Evolutionary conservation across 2,113 vertebrate species (phyloP), one percentile per base, ranked within the genome.

Genomic region (Psittacula cyanocephala): DNA sequence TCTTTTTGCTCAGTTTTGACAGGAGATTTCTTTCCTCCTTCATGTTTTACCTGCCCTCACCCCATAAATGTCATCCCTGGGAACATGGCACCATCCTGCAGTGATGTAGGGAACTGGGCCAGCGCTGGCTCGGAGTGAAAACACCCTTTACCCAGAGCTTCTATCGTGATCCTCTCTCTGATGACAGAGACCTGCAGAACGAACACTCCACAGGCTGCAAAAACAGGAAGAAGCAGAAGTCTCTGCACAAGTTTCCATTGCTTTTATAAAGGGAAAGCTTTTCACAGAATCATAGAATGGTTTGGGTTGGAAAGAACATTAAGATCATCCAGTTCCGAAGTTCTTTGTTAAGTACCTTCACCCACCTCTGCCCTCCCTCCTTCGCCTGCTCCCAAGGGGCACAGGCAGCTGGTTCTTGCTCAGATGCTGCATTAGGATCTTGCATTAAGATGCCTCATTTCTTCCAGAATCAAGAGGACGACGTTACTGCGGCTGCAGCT

Each of bases 391-490:
- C 17, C 35, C 71, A 3, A 18, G 25, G 31, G 59, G 33, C 62
- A 68, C 28, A 27, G 39, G 8, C 24, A 46, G 23, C 65, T 55
- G 18, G 14, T 12, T 64, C 60, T 31, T 53, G 20, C 52, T 25
- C 10, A 17, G 41, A 31, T 46, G 28, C 43, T 3, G 0, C 19
- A n/a, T 15, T n/a, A 19, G 13, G 65, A 2, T 13, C 31, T 47
- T 14, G 19, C 50, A 27, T 16, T 69, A 15, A 86, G 11, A 3
- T 3, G 23, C 35, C 59, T 4, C 4, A 25, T 80, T 60, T n/a
- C 33, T n/a, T 8, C 12, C 97, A 99, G 99, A 80, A 98, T 99
- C 68, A 99, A 99, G 93, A 98, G 86, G 89, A 98, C 98, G 13
- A 99, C 99, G 0, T 93, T 99, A 10, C 46, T 98, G 55, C 98